Conservation (phyloP, 2,888 invertebrate species). For the Hirudinaria manillensis region DNA sequence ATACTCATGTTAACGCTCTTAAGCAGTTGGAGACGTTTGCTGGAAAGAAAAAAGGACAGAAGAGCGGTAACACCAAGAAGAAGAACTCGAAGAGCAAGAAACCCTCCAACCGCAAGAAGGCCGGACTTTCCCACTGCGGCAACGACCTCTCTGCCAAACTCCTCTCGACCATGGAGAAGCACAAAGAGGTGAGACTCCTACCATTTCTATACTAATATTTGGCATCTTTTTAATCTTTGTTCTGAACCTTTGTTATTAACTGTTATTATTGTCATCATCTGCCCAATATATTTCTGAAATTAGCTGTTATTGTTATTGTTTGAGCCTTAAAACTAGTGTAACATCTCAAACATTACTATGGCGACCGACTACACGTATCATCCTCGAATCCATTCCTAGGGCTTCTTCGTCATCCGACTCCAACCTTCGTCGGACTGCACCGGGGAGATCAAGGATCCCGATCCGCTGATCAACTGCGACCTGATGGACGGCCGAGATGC, state of each 20-base stretch:
- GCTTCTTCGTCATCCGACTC: constrained; percentile 97
- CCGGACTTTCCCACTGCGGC: constrained; percentile 86
- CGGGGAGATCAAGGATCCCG: constrained; percentile 85
- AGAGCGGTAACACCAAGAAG: constrained; percentile 69
- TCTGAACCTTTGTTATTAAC: background rate
- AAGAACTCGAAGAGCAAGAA: constrained; percentile 89
- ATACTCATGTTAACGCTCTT: no score
- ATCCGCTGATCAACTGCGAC: constrained; percentile 89
- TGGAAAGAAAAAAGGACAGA: constrained; percentile 77
- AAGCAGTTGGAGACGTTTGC: constrained; percentile 30
- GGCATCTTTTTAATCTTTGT: background rate
- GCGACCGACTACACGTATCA: no score
- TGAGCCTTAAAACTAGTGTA: no score
- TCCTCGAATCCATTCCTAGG: no score
- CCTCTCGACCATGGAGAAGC: constrained; percentile 97
- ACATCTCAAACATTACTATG: no score
- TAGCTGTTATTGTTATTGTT: no score
- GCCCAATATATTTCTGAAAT: background rate
- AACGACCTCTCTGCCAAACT: constrained; percentile 82
- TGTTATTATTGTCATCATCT: background rate
- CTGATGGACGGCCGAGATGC: constrained; percentile 99
- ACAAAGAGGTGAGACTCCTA: constrained; percentile 70
- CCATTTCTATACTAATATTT: no score
- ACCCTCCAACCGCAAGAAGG: constrained; percentile 69
- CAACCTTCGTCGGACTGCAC: constrained; percentile 79